Evolutionary conservation across 2,888 invertebrate species (phyloP).

Genomic region (Drosophila kanekoi): DNA sequence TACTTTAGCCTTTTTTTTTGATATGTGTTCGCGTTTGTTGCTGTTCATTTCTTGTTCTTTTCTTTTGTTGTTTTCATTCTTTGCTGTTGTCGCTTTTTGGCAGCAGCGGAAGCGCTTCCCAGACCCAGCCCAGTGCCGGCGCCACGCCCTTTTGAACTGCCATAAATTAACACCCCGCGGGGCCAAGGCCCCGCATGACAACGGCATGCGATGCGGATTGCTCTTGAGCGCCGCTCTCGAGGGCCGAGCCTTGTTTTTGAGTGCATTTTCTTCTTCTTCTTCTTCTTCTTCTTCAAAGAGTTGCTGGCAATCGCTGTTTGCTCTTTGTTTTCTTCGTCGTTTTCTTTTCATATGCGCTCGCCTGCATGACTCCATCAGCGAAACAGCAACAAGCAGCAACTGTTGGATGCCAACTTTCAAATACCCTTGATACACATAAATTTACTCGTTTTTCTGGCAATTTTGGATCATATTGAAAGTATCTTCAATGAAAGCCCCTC

Average conservation of each 20-base stretch:
- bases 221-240: constrained; percentile 16
- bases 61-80: background rate
- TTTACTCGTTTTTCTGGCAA: too few relatives aligned
- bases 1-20: constrained; percentile 14
- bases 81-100: constrained; percentile 18
- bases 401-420: background rate
- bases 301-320: constrained; percentile 18
- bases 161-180: constrained; percentile 65
- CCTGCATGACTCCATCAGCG: constrained; percentile 43
- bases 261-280: constrained; percentile 15
- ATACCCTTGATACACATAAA: background rate
- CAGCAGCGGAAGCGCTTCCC: constrained; percentile 41
- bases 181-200: constrained; percentile 36
- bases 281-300: constrained; percentile 4
- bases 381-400: constrained; percentile 2
- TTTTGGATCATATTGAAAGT: too few relatives aligned
- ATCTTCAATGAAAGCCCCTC: too few relatives aligned
- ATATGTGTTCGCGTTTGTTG: background rate
- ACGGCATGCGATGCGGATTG: constrained; percentile 11
- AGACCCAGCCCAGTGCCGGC: constrained; percentile 14
- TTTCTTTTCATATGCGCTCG: constrained; percentile 10
- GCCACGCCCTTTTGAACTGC: constrained; percentile 72
- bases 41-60: constrained; percentile 1
- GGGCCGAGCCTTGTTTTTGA: background rate
- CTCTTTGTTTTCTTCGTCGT: constrained; percentile 2